A percentile compares a stretch with the other conserved stretches of the same genome.
phyloP scores from a whole-genome alignment of 1,140 invertebrate species.

The Amphibalanus amphitrite region DNA sequence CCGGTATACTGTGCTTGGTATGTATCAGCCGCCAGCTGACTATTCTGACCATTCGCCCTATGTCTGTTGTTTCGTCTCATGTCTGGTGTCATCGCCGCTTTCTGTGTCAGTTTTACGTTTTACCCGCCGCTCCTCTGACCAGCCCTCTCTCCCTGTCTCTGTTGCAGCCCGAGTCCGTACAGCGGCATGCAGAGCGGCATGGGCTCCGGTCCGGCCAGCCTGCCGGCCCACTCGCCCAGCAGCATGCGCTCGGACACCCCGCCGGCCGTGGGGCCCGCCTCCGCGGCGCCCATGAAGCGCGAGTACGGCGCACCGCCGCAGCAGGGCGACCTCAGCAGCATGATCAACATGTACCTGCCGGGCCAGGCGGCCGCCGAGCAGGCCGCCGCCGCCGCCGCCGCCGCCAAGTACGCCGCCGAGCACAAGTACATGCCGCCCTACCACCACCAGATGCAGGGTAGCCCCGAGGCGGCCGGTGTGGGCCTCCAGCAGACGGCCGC shows the following conservation, averaged over 20 bases:
- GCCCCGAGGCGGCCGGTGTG: neutral
- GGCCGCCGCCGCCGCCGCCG: neutral
- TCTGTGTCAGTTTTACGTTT: neutral
- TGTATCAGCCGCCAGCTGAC: neutral
- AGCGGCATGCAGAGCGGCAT: neutral
- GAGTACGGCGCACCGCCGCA: neutral
- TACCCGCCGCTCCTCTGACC: neutral
- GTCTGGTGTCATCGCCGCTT: too few species aligned
- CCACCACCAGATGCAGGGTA: neutral
- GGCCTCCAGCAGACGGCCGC: neutral
- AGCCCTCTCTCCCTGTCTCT: neutral
- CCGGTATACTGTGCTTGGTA: neutral
- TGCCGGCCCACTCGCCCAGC: neutral
- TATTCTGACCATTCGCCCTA: neutral
- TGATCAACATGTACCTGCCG: constrained; percentile 4
- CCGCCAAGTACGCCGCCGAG: constrained; percentile 1
- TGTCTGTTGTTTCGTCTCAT: too few species aligned
- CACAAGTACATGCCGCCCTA: neutral
- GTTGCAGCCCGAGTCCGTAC: neutral
- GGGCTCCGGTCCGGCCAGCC: neutral
- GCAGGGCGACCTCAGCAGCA: neutral
- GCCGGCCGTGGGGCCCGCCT: neutral
- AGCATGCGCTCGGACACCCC: constrained; percentile 1
- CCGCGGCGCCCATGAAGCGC: neutral
- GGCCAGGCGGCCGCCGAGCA: neutral